Base-by-base conservation (phyloP, 2,797 vertebrate genomes). In the Paguma larvata region DNA sequence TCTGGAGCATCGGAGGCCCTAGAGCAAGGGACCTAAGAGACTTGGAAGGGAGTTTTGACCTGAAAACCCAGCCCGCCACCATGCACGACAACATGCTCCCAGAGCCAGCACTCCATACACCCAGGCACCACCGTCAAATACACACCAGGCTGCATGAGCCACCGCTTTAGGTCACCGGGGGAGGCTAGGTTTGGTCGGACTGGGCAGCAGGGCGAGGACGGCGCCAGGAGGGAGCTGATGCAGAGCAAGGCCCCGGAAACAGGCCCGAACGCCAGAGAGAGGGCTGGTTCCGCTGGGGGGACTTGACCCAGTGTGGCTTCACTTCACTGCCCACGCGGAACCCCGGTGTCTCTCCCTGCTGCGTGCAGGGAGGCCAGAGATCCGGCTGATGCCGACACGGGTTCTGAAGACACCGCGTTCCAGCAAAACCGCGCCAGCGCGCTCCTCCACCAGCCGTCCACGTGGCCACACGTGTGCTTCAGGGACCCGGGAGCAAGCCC, bases 161-260 rank as follows among this genome's bases (percentile, higher is more conserved):
- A 1, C 9, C 25, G 2, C 51, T 4, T 10, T 2, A 8, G 38
- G 38, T 6, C 21, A 9, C 0, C 0, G 0, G 11, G 1, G 1
- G 0, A 25, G 80, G 7, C n/a, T 11, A 0, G 0, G 6, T 21
- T 4, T 2, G 30, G 70, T 46, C 34, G 25, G 13, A 8, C 7
- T 23, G 6, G 30, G 38, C 11, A 75, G 56, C 0, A 0, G 6
- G 30, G 32, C 3, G 21, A 25, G 53, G 12, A 46, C 0, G 1
- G 2, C 23, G 3, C 15, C 4, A 3, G 12, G 23, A 4, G 0
- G 16, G 18, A 3, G 67, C 15, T 1, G 2, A 27, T 0, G 4
- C 27, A 56, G 44, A 38, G 7, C 19, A 12, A 34, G 11, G 30
- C 4, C 73, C 44, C 59, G 21, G 67, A 19, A 62, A 34, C 3